Evolutionary conservation across 1,140 invertebrate genomes (phyloP).

Genomic region (Drosophila sproati): DNA sequence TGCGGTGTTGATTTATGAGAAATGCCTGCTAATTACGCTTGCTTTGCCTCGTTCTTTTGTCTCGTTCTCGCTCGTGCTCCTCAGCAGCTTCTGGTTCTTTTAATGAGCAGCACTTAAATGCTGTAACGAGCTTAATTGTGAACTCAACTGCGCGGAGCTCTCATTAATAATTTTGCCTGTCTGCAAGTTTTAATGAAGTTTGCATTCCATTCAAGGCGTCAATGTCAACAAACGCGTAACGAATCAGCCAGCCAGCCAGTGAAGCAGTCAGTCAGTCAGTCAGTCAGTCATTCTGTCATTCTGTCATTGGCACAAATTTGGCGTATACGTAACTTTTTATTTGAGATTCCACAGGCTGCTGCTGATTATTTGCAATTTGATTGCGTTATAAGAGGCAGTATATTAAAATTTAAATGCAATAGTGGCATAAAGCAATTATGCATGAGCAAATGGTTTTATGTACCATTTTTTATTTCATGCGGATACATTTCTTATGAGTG

Average conservation of each 20-base stretch:
- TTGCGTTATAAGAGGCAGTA: constrained; percentile 1
- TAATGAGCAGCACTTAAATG: constrained; percentile 72
- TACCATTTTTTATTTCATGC: constrained; percentile 1
- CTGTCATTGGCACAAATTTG: constrained; percentile 4
- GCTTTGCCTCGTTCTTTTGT: background rate
- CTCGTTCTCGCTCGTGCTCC: background rate
- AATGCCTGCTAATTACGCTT: constrained; percentile 67
- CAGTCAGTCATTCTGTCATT: constrained; percentile 8
- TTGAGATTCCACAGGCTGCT: background rate
- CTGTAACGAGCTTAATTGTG: constrained; percentile 75
- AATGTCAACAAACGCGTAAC: constrained; percentile 38
- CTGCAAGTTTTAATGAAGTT: constrained; percentile 79
- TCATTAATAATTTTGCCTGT: constrained; percentile 68
- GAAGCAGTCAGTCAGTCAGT: constrained; percentile 7
- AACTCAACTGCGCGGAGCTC: constrained; percentile 48
- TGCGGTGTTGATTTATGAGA: constrained; percentile 62
- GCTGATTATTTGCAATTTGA: constrained; percentile 35
- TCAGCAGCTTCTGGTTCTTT: constrained; percentile 16
- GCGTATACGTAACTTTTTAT: constrained; percentile 48
- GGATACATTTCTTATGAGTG: constrained; percentile 34
- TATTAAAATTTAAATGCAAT: constrained; percentile 35
- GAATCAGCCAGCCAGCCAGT: constrained; percentile 1
- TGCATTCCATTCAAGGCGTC: constrained; percentile 52
- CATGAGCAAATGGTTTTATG: constrained; percentile 17
- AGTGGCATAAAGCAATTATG: constrained; percentile 24